phyloP scores from a whole-genome alignment of 2,797 vertebrate species.

The Thripadectes ignobilis region DNA sequence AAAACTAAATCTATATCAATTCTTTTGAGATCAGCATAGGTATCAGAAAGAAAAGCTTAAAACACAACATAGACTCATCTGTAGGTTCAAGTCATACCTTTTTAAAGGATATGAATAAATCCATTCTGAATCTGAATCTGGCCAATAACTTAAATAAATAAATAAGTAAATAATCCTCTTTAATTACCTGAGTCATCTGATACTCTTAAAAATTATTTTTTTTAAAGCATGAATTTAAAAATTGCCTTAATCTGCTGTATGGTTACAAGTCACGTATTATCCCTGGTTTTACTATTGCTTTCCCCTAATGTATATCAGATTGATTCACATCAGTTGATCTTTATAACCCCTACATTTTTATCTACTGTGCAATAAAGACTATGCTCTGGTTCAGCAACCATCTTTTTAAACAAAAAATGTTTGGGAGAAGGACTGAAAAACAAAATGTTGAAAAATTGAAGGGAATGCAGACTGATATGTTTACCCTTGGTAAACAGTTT shows the following conservation, averaged over 20 bases:
- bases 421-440: not conserved
- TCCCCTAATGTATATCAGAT: not conserved
- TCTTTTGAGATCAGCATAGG: not conserved
- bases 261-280: not conserved
- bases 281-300: not conserved
- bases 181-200: not conserved
- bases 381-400: not conserved
- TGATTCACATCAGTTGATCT: not conserved
- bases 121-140: not conserved
- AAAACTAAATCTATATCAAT: not conserved
- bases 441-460: not conserved
- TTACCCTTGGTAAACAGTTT: conserved; percentile 17
- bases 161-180: not conserved
- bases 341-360: not conserved
- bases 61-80: not conserved
- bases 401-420: not conserved
- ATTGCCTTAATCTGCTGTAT: not conserved
- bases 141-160: not conserved
- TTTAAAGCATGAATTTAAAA: not conserved
- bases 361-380: not conserved
- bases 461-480: not conserved
- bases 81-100: not conserved
- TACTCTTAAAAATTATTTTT: not conserved
- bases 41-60: not conserved
- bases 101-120: not conserved